Percentiles rank a stretch among this genome's conserved stretches.
phyloP scores from a whole-genome alignment of 2,888 invertebrate genomes.

The Hecatera dysodea region DNA sequence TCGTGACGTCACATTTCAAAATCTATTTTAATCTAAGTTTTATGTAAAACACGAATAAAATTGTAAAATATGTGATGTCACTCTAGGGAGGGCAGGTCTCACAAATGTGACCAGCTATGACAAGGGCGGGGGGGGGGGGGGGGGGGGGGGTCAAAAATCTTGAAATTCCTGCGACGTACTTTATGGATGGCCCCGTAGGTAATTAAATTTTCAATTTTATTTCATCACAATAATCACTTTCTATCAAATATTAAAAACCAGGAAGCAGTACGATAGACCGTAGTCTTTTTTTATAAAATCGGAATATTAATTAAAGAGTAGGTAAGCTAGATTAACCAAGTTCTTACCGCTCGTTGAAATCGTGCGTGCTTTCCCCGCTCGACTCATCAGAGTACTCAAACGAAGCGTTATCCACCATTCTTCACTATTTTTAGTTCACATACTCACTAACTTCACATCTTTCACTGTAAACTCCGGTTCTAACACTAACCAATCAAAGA shows the following conservation, averaged over 20 bases:
- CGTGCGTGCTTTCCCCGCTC: slow-evolving; percentile 76
- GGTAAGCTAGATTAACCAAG: slow-evolving; percentile 14
- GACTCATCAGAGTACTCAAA: slow-evolving; percentile 87
- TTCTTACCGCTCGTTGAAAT: slow-evolving; percentile 78
- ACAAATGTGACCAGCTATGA: no score
- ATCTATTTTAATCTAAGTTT: no score
- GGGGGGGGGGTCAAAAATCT: no score
- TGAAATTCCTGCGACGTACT: no score
- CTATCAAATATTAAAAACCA: slow-evolving; percentile 30
- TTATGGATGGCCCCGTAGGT: no score
- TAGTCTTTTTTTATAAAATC: not conserved
- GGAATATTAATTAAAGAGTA: not conserved
- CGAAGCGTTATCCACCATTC: slow-evolving; percentile 87
- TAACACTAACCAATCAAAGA: slow-evolving; percentile 21
- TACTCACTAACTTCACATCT: slow-evolving; percentile 56
- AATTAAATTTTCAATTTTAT: not conserved
- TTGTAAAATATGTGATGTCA: no score
- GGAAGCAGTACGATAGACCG: not conserved
- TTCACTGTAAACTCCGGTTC: slow-evolving; percentile 59
- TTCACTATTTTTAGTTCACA: slow-evolving; percentile 65
- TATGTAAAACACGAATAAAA: no score
- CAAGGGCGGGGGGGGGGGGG: no score
- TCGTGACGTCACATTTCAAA: no score
- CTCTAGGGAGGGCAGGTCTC: no score
- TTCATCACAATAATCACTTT: slow-evolving; percentile 8